These are phyloP conservation scores for Micromussa lordhowensis DNA, from an alignment of 92 coral and sea anemone genomes.

Conservation along the genomic window DNA sequence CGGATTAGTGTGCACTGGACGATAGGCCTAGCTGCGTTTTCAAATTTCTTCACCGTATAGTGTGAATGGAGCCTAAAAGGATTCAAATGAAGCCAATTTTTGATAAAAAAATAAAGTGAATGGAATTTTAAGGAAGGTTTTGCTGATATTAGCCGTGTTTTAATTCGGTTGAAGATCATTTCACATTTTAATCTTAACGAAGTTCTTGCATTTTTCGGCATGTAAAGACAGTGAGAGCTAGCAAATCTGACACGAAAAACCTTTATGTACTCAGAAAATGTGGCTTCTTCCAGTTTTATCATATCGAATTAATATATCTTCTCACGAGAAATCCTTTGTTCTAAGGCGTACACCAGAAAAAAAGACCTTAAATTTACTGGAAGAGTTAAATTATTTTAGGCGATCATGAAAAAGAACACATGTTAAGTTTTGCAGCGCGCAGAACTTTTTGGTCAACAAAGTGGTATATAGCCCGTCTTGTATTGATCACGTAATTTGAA, in stretches of 20 bases:
- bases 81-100: background rate
- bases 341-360: background rate
- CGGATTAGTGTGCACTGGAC: too few species aligned
- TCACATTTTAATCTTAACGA: background rate
- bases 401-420: background rate
- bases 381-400: background rate
- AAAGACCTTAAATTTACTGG: background rate
- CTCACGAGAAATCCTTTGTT: background rate
- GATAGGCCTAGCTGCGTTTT: too few species aligned
- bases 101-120: background rate
- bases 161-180: background rate
- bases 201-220: background rate
- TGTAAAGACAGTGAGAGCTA: background rate
- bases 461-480: slow-evolving; percentile 4
- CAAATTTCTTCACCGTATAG: too few species aligned
- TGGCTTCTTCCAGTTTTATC: background rate
- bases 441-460: background rate
- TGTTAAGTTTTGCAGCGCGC: background rate
- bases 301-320: background rate
- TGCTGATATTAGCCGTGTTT: background rate
- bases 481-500: slow-evolving; percentile 8
- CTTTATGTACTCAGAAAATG: background rate
- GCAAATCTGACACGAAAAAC: background rate
- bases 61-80: too few species aligned
- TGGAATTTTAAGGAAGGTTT: background rate